Evolutionary conservation across 2,113 vertebrate genomes (phyloP), one percentile per base, ranked within the genome.

Genomic region (Illadopsis cleaveri): DNA sequence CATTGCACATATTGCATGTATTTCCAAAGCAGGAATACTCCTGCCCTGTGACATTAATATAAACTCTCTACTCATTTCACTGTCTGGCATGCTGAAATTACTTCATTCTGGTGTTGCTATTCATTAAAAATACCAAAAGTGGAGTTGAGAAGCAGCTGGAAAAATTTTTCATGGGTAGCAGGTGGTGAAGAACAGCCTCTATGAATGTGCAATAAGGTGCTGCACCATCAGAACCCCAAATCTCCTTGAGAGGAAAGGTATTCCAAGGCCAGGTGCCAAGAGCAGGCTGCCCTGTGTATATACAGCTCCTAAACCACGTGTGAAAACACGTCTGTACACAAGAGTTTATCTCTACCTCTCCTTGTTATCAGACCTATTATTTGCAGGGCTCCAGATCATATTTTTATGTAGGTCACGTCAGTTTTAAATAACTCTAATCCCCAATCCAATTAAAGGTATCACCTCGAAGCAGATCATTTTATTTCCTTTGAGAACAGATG

Each of bases 351-450:
- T 82, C 40, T 60, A n/a, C 31, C 64, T 56, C 58, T 70, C 42
- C 20, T 70, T 75, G 8, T 37, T 84, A 85, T 61, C 81, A 89
- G 48, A 20, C 8, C 33, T 45, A 7, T 60, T 93, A 61, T 69
- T 94, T 86, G 53, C 77, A 89, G 48, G 61, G 40, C 45, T 28
- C 24, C 47, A 8, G 69, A 57, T 73, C 17, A 10, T 57, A 48
- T 85, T 94, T 82, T 68, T 27, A 94, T 93, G 56, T 60, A 6
- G 38, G 54, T 86, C 94, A 83, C 11, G 8, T 81, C 75, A 42
- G 51, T 85, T 78, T 93, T 91, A 97, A 97, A 83, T 75, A 94
- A 95, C 88, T 93, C 92, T 91, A 94, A 89, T 96, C 81, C 95
- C 79, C 68, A 73, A n/a, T 64, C 95, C 92, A 96, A 93, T 98